Evolutionary conservation across 2,113 vertebrate species (phyloP).

Genomic region (Hippocampus barbouri): DNA sequence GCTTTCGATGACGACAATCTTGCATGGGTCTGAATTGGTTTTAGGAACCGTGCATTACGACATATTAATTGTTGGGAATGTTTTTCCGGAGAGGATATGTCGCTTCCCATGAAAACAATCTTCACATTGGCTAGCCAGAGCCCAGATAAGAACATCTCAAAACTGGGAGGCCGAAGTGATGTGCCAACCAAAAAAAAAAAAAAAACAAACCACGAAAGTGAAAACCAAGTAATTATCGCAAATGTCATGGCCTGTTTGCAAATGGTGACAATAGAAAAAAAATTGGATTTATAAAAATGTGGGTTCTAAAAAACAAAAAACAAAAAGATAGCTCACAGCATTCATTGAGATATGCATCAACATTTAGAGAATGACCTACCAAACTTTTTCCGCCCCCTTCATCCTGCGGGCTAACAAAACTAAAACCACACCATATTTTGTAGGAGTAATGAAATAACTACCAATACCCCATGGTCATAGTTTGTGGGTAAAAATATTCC

Average conservation of each 20-base stretch:
- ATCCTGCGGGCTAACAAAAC: not conserved
- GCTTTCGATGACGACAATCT: not conserved
- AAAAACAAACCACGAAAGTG: not conserved
- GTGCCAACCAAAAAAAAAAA: too few relatives aligned
- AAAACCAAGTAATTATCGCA: not conserved
- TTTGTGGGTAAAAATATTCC: conserved; percentile 28
- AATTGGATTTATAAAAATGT: too few relatives aligned
- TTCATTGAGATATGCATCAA: not conserved
- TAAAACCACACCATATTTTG: not conserved
- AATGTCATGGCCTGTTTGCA: too few relatives aligned
- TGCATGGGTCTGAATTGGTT: not conserved
- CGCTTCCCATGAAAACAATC: not conserved
- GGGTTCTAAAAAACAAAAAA: not conserved
- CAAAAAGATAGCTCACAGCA: not conserved
- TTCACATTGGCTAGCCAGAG: too few relatives aligned
- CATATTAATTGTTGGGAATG: too few relatives aligned
- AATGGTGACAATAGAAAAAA: too few relatives aligned
- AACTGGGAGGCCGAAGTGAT: too few relatives aligned
- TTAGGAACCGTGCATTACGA: not conserved
- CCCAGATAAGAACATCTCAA: too few relatives aligned
- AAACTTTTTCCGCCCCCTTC: not conserved
- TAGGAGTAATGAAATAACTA: not conserved
- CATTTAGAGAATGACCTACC: not conserved
- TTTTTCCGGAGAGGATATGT: not conserved
- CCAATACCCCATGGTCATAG: not conserved